Evolutionary conservation across 2,888 invertebrate species (phyloP).

Genomic region (Volucella zonaria): DNA sequence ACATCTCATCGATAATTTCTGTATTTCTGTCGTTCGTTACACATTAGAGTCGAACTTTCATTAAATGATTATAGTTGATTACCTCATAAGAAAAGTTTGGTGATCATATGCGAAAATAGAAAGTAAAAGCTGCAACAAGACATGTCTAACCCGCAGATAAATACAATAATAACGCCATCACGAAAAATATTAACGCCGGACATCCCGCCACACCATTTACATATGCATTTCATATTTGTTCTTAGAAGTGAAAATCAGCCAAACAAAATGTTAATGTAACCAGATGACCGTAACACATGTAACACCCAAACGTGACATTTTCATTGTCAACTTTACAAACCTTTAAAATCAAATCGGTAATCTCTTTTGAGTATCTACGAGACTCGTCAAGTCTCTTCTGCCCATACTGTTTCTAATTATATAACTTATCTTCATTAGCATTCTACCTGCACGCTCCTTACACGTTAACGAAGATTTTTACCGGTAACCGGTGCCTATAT

Average conservation of each 20-base stretch:
- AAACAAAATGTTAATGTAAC: not conserved
- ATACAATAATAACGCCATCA: conserved; percentile 33
- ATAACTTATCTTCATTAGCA: conserved; percentile 2
- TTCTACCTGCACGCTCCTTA: not conserved
- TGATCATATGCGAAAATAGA: conserved; percentile 44
- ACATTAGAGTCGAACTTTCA: conserved; percentile 6
- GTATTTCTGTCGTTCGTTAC: conserved; percentile 12
- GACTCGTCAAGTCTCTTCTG: not conserved
- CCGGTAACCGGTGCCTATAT: not conserved
- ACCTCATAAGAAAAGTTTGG: conserved; percentile 10
- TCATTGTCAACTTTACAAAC: conserved; percentile 8
- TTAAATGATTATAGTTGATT: conserved; percentile 1
- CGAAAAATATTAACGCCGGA: conserved; percentile 34
- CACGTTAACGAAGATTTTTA: not conserved
- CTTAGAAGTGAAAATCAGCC: conserved; percentile 42
- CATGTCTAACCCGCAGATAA: conserved; percentile 8
- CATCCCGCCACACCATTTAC: not conserved
- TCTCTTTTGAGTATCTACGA: not conserved
- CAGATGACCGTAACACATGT: not conserved
- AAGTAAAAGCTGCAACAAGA: conserved; percentile 48
- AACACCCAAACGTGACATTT: conserved; percentile 18
- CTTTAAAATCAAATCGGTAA: not conserved
- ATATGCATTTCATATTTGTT: conserved; percentile 42
- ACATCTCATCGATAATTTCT: conserved; percentile 11
- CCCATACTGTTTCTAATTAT: not conserved